These are phyloP conservation scores for Megatriorchis doriae DNA, from an alignment of 2,113 vertebrate species.

Conservation along the genomic window DNA sequence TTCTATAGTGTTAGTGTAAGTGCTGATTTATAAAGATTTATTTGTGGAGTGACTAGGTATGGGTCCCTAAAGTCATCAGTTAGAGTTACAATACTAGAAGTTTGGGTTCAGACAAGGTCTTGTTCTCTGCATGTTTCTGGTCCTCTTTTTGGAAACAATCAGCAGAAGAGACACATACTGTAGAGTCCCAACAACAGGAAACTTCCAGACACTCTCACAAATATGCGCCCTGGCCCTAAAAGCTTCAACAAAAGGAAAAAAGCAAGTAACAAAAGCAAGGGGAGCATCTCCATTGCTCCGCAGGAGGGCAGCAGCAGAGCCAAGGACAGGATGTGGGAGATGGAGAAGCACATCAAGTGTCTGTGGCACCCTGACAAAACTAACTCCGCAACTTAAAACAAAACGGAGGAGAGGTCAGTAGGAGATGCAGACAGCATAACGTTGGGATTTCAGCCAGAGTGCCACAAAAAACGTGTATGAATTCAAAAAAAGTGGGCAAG, in stretches of 20 bases:
- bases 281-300: rapidly evolving
- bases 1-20: neutral
- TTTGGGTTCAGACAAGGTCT: neutral
- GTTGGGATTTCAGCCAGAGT: neutral
- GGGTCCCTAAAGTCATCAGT: neutral
- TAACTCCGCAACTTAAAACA: neutral
- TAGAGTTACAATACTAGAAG: neutral
- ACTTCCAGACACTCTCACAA: neutral
- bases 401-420: neutral
- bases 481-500: neutral
- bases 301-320: neutral
- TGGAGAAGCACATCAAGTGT: neutral
- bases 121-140: neutral
- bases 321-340: neutral
- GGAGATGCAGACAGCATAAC: neutral
- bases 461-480: rapidly evolving
- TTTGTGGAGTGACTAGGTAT: neutral
- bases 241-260: neutral
- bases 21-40: neutral
- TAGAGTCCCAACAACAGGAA: neutral
- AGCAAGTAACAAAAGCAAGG: neutral
- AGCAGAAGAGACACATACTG: neutral
- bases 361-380: rapidly evolving
- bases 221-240: neutral
- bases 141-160: neutral